Evolutionary conservation across 2,797 vertebrate species (phyloP).

Genomic region (Apogon talboti): DNA sequence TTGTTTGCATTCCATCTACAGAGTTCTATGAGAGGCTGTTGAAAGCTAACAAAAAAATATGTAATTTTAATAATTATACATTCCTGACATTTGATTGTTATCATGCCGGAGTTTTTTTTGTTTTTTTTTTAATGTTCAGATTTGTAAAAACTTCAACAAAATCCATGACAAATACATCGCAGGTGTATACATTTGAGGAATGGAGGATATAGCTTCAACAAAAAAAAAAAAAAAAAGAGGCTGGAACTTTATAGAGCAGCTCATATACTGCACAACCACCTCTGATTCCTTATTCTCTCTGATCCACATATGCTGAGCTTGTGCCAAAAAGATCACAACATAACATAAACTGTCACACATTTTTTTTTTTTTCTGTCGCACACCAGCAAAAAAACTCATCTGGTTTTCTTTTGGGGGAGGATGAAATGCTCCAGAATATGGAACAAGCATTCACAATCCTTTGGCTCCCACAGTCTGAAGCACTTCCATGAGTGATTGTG

Average conservation of each 20-base stretch:
- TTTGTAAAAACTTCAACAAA: background rate
- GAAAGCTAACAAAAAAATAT: background rate
- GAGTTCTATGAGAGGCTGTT: no score
- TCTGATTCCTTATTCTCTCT: conserved; percentile 38
- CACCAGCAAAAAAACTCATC: conserved; percentile 64
- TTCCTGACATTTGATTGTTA: no score
- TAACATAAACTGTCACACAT: conserved; percentile 60
- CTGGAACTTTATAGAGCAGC: background rate
- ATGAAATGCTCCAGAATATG: conserved; percentile 71
- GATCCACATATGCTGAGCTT: conserved; percentile 44
- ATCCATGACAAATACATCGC: background rate
- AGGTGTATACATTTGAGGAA: background rate
- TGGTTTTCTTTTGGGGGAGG: conserved; percentile 74
- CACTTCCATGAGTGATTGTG: conserved; percentile 72
- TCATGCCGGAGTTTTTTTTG: background rate
- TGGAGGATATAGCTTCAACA: background rate
- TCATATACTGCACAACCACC: conserved; percentile 16
- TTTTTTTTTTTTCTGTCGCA: conserved; percentile 42
- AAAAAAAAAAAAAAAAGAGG: background rate
- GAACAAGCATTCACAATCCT: conserved; percentile 59
- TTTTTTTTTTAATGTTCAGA: no score
- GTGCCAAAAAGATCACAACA: conserved; percentile 51
- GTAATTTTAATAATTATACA: background rate
- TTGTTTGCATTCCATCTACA: no score
- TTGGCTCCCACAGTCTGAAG: conserved; percentile 64